phyloP scores from a whole-genome alignment of 1,140 invertebrate genomes.

The Triops longicaudatus region DNA sequence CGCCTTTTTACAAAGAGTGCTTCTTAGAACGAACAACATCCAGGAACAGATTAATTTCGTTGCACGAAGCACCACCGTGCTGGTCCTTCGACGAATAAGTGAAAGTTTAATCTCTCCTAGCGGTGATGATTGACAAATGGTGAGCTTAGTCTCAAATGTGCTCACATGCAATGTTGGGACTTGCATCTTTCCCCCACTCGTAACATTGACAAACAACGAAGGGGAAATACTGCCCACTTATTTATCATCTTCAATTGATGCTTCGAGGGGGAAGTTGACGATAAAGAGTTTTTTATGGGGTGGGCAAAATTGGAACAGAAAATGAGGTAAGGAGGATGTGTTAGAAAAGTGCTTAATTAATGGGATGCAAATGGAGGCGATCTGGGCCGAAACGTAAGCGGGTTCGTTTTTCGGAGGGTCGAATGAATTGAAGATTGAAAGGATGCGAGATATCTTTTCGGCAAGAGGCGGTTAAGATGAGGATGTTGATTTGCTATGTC shows the following conservation, averaged over 20 bases:
- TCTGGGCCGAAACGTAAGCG: background rate
- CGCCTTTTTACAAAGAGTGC: no score
- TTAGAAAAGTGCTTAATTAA: background rate
- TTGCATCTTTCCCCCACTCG: background rate
- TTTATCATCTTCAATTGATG: background rate
- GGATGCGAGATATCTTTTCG: no score
- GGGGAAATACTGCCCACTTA: background rate
- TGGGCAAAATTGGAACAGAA: no score
- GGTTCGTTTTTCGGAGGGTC: no score
- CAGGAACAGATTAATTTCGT: no score
- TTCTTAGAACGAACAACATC: no score
- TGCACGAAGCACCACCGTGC: no score
- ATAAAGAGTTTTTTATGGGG: no score
- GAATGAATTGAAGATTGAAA: no score
- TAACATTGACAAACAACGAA: background rate
- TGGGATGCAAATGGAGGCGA: constrained; percentile 6
- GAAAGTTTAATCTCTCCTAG: background rate
- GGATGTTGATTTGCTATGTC: constrained; percentile 2
- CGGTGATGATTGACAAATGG: constrained; percentile 3
- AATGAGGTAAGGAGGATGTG: background rate
- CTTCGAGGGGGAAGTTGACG: no score
- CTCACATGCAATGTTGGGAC: background rate
- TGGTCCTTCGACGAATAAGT: no score
- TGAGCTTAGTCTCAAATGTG: background rate
- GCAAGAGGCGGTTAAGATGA: no score